A percentile compares a stretch with the other conserved stretches of the same genome.
phyloP scores from a whole-genome alignment of 1,140 invertebrate species.

The Drosophila subobscura region DNA sequence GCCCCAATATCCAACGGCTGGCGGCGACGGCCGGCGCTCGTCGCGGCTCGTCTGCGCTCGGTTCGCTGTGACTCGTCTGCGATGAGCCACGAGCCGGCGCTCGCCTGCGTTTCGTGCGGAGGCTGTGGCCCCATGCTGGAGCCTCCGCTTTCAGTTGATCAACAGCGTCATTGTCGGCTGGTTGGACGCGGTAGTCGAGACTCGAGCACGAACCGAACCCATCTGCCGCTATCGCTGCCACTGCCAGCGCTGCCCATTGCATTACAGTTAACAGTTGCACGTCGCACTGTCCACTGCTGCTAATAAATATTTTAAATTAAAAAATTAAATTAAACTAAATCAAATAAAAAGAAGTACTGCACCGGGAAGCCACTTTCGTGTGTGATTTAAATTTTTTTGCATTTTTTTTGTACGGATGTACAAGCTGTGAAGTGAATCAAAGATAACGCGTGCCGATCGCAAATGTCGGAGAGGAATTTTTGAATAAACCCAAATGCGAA shows the following conservation, averaged over 20 bases:
- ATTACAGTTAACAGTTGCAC: no score
- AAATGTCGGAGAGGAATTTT: slow-evolving; percentile 38
- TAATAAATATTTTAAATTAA: not conserved
- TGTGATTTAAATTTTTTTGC: slow-evolving; percentile 17
- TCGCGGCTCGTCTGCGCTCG: not conserved
- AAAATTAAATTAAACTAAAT: not conserved
- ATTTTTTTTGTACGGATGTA: slow-evolving; percentile 21
- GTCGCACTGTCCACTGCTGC: no score
- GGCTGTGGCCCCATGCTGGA: slow-evolving; percentile 24
- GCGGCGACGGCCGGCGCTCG: slow-evolving; percentile 22
- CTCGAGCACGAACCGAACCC: slow-evolving; percentile 1
- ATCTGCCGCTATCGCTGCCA: slow-evolving; percentile 5
- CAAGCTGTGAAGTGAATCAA: slow-evolving; percentile 18
- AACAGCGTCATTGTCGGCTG: slow-evolving; percentile 64
- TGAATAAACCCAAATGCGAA: slow-evolving; percentile 49
- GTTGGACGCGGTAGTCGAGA: slow-evolving; percentile 40
- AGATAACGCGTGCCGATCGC: slow-evolving; percentile 29
- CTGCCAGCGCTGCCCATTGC: no score
- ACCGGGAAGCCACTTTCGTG: not conserved
- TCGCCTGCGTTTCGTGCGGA: slow-evolving; percentile 14
- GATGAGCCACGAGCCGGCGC: no score
- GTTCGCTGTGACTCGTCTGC: slow-evolving; percentile 2
- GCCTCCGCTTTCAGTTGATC: slow-evolving; percentile 68
- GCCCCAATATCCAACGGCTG: slow-evolving; percentile 61
- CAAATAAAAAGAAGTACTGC: not conserved